Base-by-base conservation (phyloP, 2,888 invertebrate species). In the Lagria hirta region DNA sequence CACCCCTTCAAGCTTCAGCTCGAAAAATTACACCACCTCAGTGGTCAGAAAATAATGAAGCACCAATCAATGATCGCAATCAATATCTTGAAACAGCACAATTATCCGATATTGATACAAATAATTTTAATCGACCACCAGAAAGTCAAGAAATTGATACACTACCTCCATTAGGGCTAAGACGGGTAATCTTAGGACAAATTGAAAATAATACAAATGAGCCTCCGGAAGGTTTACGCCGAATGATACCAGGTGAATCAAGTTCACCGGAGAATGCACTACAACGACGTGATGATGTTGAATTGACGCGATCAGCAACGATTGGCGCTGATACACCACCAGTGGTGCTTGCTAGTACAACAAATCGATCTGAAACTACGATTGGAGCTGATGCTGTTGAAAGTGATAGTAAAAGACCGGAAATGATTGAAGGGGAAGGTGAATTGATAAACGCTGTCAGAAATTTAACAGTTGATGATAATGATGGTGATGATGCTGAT, bases 81-180 rank as follows among this genome's bases (percentile, higher is more conserved):
- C 83, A 86, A 65, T 87, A 87, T 65, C 70, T 87, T 43, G 86
- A 86, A 70, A 87, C 86, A 2, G 86, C 86, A 10, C 85, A 86
- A 60, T 69, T 86, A 28, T 84, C 84, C 1, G 79, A 80, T 54
- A 71, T 73, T 5, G 75, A 75, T 53, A 43, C 52, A n/a, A 51
- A 45, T 11, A 30, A 28, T 22, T 43, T 20, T 29, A 20, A 12
- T 5, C 29, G 29, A 13, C 12, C 14, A 28, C 45, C 48, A 23
- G 53, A 57, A 30, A 30, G 42, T 30, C 36, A 47, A 22, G 40
- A 45, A 10, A 52, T 51, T 43, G 76, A 79, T 51, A 72, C 73
- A 27, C 66, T 77, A 28, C 83, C 82, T 2, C 83, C 83, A 1
- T 81, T 82, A 0, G 83, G 84, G 0, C 59, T 82, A 7, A 75